phyloP scores from a whole-genome alignment of 1,140 invertebrate species.

The Brevipalpus yothersi region DNA sequence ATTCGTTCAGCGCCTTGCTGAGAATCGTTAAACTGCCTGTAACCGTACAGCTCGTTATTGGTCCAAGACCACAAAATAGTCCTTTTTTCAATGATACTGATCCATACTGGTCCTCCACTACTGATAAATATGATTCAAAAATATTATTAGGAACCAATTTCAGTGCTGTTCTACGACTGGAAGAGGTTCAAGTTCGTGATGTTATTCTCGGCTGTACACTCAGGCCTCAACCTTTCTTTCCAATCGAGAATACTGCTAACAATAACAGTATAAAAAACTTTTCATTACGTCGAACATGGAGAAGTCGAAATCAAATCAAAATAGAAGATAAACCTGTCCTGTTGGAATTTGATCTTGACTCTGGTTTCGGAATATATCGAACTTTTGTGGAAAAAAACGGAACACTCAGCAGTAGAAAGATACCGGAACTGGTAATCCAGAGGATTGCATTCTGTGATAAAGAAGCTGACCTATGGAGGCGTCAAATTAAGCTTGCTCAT shows the following conservation, averaged over 20 bases:
- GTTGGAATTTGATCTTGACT: slow-evolving; percentile 1
- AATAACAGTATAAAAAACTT: background rate
- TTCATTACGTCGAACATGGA: background rate
- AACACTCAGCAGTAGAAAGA: background rate
- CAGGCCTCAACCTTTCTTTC: background rate
- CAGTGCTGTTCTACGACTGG: background rate
- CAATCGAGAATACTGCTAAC: background rate
- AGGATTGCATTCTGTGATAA: background rate
- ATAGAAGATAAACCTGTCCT: background rate
- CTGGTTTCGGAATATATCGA: background rate
- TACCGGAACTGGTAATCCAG: background rate
- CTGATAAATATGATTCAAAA: background rate
- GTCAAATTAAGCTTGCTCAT: slow-evolving; percentile 1
- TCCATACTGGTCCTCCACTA: background rate
- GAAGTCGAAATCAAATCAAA: background rate
- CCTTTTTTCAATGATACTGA: background rate
- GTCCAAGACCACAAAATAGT: background rate
- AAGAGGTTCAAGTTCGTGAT: slow-evolving; percentile 1
- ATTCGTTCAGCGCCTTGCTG: slow-evolving; percentile 6
- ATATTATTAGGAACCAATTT: background rate
- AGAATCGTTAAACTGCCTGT: slow-evolving; percentile 4
- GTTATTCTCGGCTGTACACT: background rate
- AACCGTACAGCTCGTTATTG: slow-evolving; percentile 7
- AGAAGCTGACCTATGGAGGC: background rate
- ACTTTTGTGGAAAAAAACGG: slow-evolving; percentile 1